Evolutionary conservation across 2,797 vertebrate species (phyloP).

Genomic region (Pipistrellus kuhlii): DNA sequence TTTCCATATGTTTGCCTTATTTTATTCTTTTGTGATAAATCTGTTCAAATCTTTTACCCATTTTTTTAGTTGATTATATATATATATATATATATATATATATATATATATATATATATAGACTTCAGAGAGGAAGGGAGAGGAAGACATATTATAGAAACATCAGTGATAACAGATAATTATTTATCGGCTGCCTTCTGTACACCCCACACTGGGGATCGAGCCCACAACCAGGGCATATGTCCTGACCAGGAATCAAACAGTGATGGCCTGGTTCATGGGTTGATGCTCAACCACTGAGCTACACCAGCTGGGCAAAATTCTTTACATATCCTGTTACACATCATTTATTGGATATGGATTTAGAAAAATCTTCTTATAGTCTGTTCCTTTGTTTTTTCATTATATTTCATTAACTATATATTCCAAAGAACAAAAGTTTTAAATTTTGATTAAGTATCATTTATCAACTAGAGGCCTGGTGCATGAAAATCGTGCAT

Average conservation of each 20-base stretch:
- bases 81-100: neutral
- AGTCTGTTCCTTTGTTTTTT: constrained; percentile 6
- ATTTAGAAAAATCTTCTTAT: constrained; percentile 31
- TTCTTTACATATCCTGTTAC: neutral
- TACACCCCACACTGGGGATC: neutral
- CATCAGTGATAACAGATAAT: neutral
- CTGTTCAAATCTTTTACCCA: neutral
- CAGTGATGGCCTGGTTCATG: neutral
- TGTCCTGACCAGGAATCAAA: neutral
- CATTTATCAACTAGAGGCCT: neutral
- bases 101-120: neutral
- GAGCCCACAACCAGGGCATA: neutral
- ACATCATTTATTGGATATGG: neutral
- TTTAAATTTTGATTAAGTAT: constrained; percentile 7
- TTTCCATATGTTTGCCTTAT: neutral
- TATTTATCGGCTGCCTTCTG: neutral
- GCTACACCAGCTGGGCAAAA: neutral
- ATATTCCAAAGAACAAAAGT: neutral
- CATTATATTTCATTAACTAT: neutral
- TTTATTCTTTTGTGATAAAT: neutral
- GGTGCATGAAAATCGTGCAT: too few relatives aligned
- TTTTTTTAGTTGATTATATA: constrained; percentile 11
- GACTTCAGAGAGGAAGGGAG: neutral
- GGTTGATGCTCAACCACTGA: neutral
- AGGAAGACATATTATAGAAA: neutral